Base-by-base conservation (phyloP, 2,113 vertebrate genomes). In the Hoplias malabaricus region DNA sequence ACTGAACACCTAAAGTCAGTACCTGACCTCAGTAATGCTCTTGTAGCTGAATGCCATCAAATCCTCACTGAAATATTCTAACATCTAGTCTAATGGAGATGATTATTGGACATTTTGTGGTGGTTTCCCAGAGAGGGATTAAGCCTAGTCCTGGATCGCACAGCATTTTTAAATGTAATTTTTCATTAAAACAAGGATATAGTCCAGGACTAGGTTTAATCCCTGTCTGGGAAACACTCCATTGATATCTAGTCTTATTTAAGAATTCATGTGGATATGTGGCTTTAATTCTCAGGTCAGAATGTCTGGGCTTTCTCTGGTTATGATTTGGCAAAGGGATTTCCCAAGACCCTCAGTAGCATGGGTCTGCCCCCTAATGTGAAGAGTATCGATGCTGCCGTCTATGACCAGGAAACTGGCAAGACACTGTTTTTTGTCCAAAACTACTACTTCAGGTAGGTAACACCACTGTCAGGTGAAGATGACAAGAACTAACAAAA, bases 381-480 rank as follows among this genome's bases (percentile, higher is more conserved):
- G 27, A 89, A 80, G 78, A 94, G 92, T 69, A 84, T 99, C 4
- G 89, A 94, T 27, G 97, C 96, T 0, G 94, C 92, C 43, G 86
- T 96, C 40, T 92, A 77, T 23, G 90, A 95, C 13, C 48, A 38
- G 42, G 0, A 50, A 0, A 77, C 89, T 13, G 23, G 84, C 10
- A 97, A 95, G 89, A 94, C 92, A 0, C 90, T 95, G 69, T 95
- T 98, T 89, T 98, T 98, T 50, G 62, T 88, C 8, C 92, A 78
- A 0, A 65, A 81, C 13, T 36, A 88, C 4, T 94, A 94, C 78
- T 99, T 96, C 92, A 97, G 96, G 98, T 98, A 86, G 77, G 87
- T 75, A 3, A 9, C 12, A 33, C 19, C 16, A 0, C 4, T 48
- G 38, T 54, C 87, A 56, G 16, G 21, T 31, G 57, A 1, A 43